Evolutionary conservation across 2,113 vertebrate species (phyloP), one percentile per base, ranked within the genome.

Genomic region (Mola mola): DNA sequence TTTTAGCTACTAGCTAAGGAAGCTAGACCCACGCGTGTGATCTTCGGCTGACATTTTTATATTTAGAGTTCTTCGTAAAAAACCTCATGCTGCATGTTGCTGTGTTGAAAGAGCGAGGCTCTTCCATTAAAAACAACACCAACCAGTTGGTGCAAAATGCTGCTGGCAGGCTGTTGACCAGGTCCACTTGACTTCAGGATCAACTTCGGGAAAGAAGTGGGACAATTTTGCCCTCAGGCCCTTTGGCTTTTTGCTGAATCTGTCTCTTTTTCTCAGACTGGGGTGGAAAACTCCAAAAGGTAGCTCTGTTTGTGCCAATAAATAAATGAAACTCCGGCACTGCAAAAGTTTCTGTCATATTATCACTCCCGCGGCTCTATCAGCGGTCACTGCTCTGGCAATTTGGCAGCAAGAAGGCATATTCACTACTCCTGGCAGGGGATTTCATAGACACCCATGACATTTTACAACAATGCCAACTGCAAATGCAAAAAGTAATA

Each of bases 401-500:
- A 60, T 51, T 84, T 83, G 83, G 85, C 82, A 79, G 66, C 72
- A 38, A 52, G 63, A 48, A 66, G 58, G 51, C 53, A 51, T 50
- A 58, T 71, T 84, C 73, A 67, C 46, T 19, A 58, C 62, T 74
- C 64, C 67, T 75, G 86, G 75, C 74, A 63, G 36, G 46, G 72
- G 62, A 64, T 75, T 70, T 82, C 46, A 69, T 44, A 33, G 28
- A 61, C 65, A 62, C 56, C 29, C 11, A 40, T 52, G 63, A 71
- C 64, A 73, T 75, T 83, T 71, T 13, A 52, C 61, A 75, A 69
- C 51, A 61, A 65, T 21, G 72, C 81, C 81, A 82, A 78, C 48
- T 72, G 69, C 69, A 77, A 57, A 57, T 57, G 69, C 33, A 67
- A 74, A 73, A 70, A 60, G 47, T 58, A 41, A 64, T 31, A 51